Conservation (phyloP, 2,113 vertebrate genomes). For the Dipodomys stephensi region DNA sequence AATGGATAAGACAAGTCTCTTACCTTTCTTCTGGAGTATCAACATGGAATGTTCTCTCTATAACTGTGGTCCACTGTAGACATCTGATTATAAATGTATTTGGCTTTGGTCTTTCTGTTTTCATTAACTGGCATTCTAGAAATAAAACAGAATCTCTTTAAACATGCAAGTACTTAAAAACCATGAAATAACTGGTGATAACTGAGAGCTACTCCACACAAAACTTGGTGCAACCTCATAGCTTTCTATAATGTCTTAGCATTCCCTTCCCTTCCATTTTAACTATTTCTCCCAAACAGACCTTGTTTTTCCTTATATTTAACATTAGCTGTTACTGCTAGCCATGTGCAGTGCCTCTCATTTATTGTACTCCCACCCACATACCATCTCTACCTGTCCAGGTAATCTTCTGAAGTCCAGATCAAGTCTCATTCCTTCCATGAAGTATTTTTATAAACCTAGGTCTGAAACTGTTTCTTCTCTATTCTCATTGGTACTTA, state of each 20-base stretch:
- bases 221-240: background rate
- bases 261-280: too few relatives aligned
- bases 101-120: constrained; percentile 98
- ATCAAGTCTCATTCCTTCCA: background rate
- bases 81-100: constrained; percentile 99
- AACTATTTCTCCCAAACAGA: background rate
- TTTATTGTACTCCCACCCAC: background rate
- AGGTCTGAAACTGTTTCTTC: background rate
- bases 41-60: constrained; percentile 98
- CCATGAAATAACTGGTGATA: constrained; percentile 18
- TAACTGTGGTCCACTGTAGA: constrained; percentile 99
- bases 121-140: constrained; percentile 98
- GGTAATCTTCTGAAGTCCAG: background rate
- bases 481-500: background rate
- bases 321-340: background rate
- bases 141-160: constrained; percentile 76
- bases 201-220: background rate
- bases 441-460: background rate
- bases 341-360: background rate
- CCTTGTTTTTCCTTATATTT: background rate
- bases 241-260: background rate
- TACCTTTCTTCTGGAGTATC: constrained; percentile 97
- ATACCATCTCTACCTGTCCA: background rate
- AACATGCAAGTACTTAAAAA: constrained; percentile 37
- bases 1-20: constrained; percentile 64